Evolutionary conservation across 2,797 vertebrate species (phyloP).

Genomic region (Oreochromis grahami): DNA sequence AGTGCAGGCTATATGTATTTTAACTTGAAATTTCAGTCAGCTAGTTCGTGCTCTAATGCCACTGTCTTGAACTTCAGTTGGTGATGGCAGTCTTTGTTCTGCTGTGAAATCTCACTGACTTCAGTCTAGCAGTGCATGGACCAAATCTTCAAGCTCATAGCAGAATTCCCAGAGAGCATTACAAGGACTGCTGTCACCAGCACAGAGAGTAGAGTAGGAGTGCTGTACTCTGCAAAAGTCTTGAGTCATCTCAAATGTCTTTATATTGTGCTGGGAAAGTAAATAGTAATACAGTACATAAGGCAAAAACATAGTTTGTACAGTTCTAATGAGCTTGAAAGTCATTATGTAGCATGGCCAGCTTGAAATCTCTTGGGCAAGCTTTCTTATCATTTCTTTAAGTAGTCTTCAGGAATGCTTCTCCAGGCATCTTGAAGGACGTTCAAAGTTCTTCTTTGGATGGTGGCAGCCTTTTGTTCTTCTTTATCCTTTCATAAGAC

Average conservation of each 20-base stretch:
- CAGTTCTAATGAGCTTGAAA: not conserved
- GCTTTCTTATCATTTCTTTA: not conserved
- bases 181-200: not conserved
- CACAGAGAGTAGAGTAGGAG: not conserved
- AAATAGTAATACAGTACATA: not conserved
- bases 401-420: not conserved
- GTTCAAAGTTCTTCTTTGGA: not conserved
- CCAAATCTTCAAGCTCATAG: not conserved
- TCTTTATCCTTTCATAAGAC: not conserved
- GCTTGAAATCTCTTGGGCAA: not conserved
- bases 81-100: not conserved
- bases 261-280: not conserved
- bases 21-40: not conserved
- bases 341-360: not conserved
- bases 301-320: not conserved
- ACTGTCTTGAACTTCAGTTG: not conserved
- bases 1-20: constrained; percentile 6
- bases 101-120: not conserved
- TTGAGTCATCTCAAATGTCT: not conserved
- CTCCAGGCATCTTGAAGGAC: not conserved
- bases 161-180: not conserved
- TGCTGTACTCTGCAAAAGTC: not conserved
- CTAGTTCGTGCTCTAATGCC: not conserved
- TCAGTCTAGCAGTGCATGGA: not conserved
- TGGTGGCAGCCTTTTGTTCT: not conserved